A percentile compares a stretch with the other conserved stretches of the same genome.
Evolutionary conservation across 1,140 invertebrate genomes (phyloP).

Genomic region (Galleria mellonella): DNA sequence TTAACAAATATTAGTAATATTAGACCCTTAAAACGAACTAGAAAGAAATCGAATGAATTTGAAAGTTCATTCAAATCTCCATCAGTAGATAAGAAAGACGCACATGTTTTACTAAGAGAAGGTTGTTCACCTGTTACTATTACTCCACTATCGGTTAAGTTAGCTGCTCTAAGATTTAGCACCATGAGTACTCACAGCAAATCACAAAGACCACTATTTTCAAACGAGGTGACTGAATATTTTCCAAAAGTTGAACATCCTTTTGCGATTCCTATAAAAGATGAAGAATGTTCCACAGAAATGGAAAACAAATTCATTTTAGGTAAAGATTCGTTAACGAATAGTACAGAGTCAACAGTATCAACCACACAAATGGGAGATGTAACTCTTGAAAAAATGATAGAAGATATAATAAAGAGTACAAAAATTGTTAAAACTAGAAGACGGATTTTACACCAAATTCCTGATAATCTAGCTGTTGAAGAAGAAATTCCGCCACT

Average conservation of each 20-base stretch:
- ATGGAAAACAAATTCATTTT: conserved; percentile 69
- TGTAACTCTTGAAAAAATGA: conserved; percentile 64
- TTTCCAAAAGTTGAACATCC: conserved; percentile 59
- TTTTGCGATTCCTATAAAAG: conserved; percentile 48
- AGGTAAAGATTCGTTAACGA: conserved; percentile 47
- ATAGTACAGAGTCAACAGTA: conserved; percentile 55
- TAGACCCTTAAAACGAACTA: conserved; percentile 54
- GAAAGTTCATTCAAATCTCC: conserved; percentile 67
- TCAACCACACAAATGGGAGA: conserved; percentile 67
- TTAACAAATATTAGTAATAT: conserved; percentile 27
- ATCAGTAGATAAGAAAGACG: conserved; percentile 57
- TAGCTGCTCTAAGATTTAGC: conserved; percentile 63
- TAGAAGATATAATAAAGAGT: conserved; percentile 69
- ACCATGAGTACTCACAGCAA: conserved; percentile 57
- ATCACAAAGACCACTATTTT: conserved; percentile 37
- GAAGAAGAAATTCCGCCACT: conserved; percentile 41
- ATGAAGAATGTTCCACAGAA: conserved; percentile 62
- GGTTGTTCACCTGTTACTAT: conserved; percentile 59
- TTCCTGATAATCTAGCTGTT: conserved; percentile 20
- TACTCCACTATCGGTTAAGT: conserved; percentile 55
- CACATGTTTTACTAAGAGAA: conserved; percentile 53
- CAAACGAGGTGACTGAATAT: conserved; percentile 45
- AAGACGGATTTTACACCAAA: conserved; percentile 47
- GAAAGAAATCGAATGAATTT: conserved; percentile 65
- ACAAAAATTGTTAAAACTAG: conserved; percentile 66